These are phyloP conservation scores for Cinclus cinclus DNA, from an alignment of 2,113 vertebrate species.

Conservation along the genomic window DNA sequence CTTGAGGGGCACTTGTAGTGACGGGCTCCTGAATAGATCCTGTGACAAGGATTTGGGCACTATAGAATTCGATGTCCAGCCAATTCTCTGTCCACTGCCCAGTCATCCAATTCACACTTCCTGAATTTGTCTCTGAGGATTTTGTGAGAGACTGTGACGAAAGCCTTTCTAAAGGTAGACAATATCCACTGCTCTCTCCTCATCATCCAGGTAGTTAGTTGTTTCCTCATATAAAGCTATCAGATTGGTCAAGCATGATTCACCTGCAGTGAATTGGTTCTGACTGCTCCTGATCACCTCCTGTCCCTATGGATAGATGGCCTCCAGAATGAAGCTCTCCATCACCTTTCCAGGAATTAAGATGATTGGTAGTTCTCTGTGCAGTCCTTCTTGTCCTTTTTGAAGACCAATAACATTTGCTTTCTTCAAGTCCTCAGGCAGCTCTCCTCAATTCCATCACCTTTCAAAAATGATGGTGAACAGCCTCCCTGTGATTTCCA, in stretches of 20 bases:
- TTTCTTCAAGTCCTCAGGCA: background rate
- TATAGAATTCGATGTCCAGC: background rate
- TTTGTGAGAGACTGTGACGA: background rate
- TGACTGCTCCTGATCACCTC: background rate
- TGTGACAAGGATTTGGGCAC: background rate
- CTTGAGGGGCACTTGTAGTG: background rate
- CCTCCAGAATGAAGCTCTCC: background rate
- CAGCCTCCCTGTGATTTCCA: background rate
- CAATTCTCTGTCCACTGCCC: background rate
- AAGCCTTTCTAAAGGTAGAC: background rate
- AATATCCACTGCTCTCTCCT: background rate
- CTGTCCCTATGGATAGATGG: background rate
- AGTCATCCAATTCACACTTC: background rate
- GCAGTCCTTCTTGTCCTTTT: background rate
- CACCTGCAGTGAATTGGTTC: background rate
- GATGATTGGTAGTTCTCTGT: background rate
- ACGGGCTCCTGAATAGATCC: too few relatives aligned
- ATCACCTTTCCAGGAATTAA: background rate
- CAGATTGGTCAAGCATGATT: background rate
- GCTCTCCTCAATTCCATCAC: background rate
- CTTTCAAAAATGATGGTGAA: background rate
- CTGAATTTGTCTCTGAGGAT: background rate
- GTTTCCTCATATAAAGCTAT: background rate
- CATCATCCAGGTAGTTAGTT: background rate
- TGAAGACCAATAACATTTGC: background rate